Conservation (phyloP, 2,113 vertebrate genomes). For the Xenopus borealis region DNA sequence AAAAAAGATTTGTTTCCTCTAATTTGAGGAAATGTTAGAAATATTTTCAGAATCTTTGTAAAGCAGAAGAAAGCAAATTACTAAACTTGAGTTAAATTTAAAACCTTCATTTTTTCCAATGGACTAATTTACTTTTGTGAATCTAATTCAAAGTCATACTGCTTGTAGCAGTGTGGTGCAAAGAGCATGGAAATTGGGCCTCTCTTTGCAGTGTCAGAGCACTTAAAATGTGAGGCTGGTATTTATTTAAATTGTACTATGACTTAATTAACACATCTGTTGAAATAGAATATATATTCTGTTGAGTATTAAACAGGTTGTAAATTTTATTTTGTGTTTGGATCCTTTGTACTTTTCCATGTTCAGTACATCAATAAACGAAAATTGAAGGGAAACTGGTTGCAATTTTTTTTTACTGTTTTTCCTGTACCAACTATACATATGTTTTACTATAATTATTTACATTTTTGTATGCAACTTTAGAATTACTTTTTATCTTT, state of each 20-base stretch:
- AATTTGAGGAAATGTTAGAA: no score
- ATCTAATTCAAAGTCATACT: not conserved
- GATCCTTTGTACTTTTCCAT: constrained; percentile 95
- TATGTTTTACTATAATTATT: no score
- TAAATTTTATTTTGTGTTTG: constrained; percentile 99
- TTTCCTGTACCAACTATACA: no score
- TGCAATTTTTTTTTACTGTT: not conserved
- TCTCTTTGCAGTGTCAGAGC: constrained; percentile 81
- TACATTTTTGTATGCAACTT: no score
- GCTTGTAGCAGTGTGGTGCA: constrained; percentile 62
- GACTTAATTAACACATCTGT: constrained; percentile 87
- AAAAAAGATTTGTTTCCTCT: not conserved
- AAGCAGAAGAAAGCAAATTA: no score
- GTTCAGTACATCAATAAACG: constrained; percentile 99
- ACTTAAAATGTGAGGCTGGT: constrained; percentile 89
- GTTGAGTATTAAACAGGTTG: constrained; percentile 97
- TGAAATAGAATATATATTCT: constrained; percentile 91
- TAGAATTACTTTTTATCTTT: no score
- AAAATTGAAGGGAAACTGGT: constrained; percentile 87
- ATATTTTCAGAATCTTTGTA: no score
- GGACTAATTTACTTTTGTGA: not conserved
- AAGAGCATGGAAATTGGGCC: constrained; percentile 78
- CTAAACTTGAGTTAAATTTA: not conserved
- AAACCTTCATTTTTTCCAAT: constrained; percentile 46
- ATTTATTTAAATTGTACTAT: constrained; percentile 97